Percentiles rank a stretch among this genome's conserved stretches.
phyloP scores from a whole-genome alignment of 2,113 vertebrate species.

The Pycnonotus jocosus region DNA sequence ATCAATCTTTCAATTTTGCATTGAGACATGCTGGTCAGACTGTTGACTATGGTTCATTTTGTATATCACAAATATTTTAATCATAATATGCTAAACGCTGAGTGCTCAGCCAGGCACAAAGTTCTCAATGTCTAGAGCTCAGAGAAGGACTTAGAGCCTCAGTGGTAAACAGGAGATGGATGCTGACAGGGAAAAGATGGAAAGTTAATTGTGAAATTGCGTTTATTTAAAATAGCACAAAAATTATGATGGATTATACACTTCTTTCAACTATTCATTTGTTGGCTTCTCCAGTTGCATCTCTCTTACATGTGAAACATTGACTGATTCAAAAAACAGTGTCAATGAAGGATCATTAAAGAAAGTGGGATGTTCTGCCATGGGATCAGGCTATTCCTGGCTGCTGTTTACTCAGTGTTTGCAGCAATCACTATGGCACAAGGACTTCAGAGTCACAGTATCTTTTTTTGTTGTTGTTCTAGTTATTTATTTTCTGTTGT shows the following conservation, averaged over 20 bases:
- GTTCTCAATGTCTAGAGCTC: background rate
- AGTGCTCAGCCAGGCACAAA: background rate
- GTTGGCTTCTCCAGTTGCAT: background rate
- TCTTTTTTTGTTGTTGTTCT: background rate
- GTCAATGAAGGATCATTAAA: background rate
- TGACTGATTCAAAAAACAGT: background rate
- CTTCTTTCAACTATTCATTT: background rate
- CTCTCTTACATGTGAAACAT: background rate
- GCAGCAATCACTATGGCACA: background rate
- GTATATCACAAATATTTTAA: background rate
- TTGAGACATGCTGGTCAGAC: background rate
- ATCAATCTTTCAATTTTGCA: background rate
- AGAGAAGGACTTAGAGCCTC: background rate
- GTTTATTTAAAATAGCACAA: background rate
- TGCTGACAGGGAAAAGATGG: background rate
- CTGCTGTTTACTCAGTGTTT: background rate
- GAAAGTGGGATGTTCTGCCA: background rate
- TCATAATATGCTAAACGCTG: background rate
- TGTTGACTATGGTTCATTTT: background rate
- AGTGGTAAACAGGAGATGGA: background rate
- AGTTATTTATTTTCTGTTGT: background rate
- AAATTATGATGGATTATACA: background rate
- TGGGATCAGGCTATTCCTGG: background rate
- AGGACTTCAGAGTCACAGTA: background rate
- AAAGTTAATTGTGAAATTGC: background rate